Percentiles rank a stretch among this genome's conserved stretches.
phyloP scores from a whole-genome alignment of 1,140 invertebrate genomes.

The Drosophila sturtevanti region DNA sequence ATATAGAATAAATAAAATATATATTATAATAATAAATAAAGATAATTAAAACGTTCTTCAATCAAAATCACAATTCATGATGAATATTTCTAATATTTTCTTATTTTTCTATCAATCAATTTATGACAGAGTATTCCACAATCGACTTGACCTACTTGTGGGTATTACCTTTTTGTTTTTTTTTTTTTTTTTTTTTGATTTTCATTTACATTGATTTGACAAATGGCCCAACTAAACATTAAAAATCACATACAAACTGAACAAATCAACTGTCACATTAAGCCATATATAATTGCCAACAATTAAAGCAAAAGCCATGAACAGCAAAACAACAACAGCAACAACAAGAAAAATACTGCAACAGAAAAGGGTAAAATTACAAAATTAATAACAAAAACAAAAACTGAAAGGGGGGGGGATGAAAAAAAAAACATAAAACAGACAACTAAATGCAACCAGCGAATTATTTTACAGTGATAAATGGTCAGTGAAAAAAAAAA shows the following conservation, averaged over 20 bases:
- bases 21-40: no score
- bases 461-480: constrained; percentile 71
- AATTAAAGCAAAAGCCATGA: constrained; percentile 57
- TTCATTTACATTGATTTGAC: constrained; percentile 9
- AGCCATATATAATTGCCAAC: constrained; percentile 68
- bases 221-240: background rate
- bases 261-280: constrained; percentile 43
- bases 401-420: no score
- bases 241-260: constrained; percentile 12
- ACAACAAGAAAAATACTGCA: constrained; percentile 31
- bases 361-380: constrained; percentile 43
- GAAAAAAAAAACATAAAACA: constrained; percentile 33
- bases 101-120: background rate
- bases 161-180: background rate
- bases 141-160: background rate
- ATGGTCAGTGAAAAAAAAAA: constrained; percentile 48
- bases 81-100: no score
- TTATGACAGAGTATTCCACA: background rate
- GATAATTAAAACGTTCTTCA: no score
- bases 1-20: no score
- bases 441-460: constrained; percentile 46
- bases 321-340: constrained; percentile 33
- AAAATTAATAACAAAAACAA: constrained; percentile 48
- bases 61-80: no score
- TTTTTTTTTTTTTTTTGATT: no score